A percentile compares a stretch with the other conserved stretches of the same genome.
Evolutionary conservation across 2,113 vertebrate genomes (phyloP).

Genomic region (Brachirus orientalis): DNA sequence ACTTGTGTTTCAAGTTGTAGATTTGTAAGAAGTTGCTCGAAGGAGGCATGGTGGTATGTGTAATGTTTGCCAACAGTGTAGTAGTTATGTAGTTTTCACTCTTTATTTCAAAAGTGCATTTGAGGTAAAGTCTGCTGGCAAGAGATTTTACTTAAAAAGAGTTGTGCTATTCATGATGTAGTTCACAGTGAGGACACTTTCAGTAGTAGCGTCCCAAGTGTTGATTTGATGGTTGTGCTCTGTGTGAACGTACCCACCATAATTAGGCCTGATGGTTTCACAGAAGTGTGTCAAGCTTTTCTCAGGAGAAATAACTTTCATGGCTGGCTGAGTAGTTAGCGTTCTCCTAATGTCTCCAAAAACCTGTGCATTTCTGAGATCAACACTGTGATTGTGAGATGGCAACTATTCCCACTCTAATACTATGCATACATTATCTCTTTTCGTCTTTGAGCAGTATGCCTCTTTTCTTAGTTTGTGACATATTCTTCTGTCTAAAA

Average conservation of each 20-base stretch:
- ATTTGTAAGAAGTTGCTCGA: too few relatives aligned
- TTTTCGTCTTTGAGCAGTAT: too few relatives aligned
- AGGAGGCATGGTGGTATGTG: too few relatives aligned
- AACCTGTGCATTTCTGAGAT: constrained; percentile 7
- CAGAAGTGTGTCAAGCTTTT: constrained; percentile 5
- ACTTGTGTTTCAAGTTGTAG: too few relatives aligned
- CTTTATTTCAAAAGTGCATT: neutral
- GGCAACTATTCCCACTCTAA: too few relatives aligned
- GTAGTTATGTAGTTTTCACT: neutral
- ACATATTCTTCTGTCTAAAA: neutral
- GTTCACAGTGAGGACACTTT: constrained; percentile 16
- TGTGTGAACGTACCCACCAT: neutral
- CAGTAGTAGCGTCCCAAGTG: constrained; percentile 4
- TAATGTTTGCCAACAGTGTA: neutral
- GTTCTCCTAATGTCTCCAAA: neutral
- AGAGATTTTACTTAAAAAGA: neutral
- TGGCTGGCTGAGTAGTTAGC: constrained; percentile 29
- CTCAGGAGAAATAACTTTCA: constrained; percentile 23
- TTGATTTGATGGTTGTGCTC: constrained; percentile 8
- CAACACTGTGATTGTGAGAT: neutral
- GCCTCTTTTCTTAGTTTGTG: too few relatives aligned
- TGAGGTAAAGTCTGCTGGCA: constrained; percentile 1
- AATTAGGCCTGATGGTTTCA: constrained; percentile 24
- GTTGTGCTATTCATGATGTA: neutral
- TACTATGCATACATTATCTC: too few relatives aligned